Conservation (phyloP, 2,113 vertebrate genomes). For the Rhinolophus ferrumequinum region DNA sequence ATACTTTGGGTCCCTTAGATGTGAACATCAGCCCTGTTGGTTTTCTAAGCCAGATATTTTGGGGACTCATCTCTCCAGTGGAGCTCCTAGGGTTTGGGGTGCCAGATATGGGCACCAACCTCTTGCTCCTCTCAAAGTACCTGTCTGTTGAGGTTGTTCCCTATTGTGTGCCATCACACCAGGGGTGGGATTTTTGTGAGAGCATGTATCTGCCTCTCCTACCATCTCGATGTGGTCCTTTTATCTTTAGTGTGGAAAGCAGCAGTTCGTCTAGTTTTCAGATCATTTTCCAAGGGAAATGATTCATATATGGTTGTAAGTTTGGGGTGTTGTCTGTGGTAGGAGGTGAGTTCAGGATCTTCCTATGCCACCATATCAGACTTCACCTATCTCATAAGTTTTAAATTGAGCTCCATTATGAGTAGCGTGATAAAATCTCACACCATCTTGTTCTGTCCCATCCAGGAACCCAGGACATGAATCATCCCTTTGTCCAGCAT, state of each 20-base stretch:
- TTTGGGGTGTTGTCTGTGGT: no score
- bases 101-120: background rate
- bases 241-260: background rate
- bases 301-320: background rate
- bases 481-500: no score
- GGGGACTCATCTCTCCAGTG: background rate
- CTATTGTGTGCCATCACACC: background rate
- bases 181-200: background rate
- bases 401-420: no score
- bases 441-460: no score
- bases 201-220: background rate
- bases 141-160: background rate
- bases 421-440: no score
- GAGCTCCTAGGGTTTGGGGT: background rate
- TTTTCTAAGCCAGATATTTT: background rate
- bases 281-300: background rate
- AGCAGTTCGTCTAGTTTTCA: background rate
- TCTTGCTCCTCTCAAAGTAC: background rate
- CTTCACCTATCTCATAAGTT: no score
- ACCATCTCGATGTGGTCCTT: background rate
- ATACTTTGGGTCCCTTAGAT: background rate
- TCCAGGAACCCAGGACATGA: no score
- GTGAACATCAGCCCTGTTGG: background rate
- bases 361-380: no score
- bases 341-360: no score